Percentiles rank a stretch among this genome's conserved stretches.
phyloP scores from a whole-genome alignment of 2,888 invertebrate species.

The Himalopsyche anomala region DNA sequence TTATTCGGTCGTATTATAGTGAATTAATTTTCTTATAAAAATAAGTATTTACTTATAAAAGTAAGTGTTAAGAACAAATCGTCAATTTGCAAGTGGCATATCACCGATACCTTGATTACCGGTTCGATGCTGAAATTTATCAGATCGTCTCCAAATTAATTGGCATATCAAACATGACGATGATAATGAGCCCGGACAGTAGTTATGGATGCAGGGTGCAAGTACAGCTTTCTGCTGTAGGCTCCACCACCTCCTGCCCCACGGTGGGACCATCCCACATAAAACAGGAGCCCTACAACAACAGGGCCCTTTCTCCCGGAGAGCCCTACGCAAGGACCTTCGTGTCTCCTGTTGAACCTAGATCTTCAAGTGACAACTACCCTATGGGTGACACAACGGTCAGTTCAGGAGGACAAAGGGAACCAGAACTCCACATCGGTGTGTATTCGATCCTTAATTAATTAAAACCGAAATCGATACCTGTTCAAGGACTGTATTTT shows the following conservation, averaged over 20 bases:
- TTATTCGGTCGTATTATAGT: neutral
- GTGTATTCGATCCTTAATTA: neutral
- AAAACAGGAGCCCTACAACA: slow-evolving; percentile 47
- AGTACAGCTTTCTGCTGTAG: slow-evolving; percentile 76
- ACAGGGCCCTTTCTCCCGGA: slow-evolving; percentile 28
- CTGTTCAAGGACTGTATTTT: no score
- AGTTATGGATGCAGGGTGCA: slow-evolving; percentile 77
- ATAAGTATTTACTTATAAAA: no score
- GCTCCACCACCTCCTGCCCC: slow-evolving; percentile 70
- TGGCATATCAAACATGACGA: slow-evolving; percentile 68
- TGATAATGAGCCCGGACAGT: slow-evolving; percentile 84
- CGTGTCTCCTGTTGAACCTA: slow-evolving; percentile 45
- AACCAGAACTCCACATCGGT: slow-evolving; percentile 87
- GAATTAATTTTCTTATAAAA: neutral
- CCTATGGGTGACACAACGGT: slow-evolving; percentile 68
- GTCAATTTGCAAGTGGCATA: neutral
- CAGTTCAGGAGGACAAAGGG: slow-evolving; percentile 73
- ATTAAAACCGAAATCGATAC: neutral
- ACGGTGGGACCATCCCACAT: slow-evolving; percentile 49
- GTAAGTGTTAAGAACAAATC: neutral
- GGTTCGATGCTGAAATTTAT: slow-evolving; percentile 11
- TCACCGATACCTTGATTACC: neutral
- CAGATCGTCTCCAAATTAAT: neutral
- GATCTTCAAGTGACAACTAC: slow-evolving; percentile 49
- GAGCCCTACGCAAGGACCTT: slow-evolving; percentile 49